A percentile compares a stretch with the other conserved stretches of the same genome.
Conservation (phyloP, 37 sponge, comb jelly and placozoan species). For the Halichondria panicea region DNA sequence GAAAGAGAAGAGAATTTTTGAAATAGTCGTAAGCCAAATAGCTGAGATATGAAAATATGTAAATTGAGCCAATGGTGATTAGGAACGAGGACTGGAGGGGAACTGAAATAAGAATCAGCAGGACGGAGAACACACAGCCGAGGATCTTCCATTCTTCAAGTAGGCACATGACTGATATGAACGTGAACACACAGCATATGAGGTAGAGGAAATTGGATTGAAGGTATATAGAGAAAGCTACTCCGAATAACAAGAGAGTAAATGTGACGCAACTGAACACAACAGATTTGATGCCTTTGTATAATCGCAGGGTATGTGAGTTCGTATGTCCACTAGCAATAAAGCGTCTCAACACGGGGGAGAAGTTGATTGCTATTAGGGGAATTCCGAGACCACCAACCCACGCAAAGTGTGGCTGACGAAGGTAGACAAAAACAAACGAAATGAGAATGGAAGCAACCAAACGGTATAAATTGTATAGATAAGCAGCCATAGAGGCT, state of each 20-base stretch:
- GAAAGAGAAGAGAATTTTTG: conserved; percentile 37
- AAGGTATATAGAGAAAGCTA: conserved; percentile 30
- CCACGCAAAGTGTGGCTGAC: conserved; percentile 29
- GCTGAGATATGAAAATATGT: conserved; percentile 47
- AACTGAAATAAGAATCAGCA: conserved; percentile 32
- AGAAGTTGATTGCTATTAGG: conserved; percentile 3
- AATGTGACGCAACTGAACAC: neutral
- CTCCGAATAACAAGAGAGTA: conserved; percentile 10
- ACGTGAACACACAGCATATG: conserved; percentile 16
- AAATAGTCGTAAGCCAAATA: conserved; percentile 45
- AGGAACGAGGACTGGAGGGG: conserved; percentile 43
- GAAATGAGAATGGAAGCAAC: neutral
- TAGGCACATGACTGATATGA: neutral
- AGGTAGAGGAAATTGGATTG: conserved; percentile 40
- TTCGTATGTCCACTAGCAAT: neutral
- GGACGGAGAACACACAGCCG: conserved; percentile 25
- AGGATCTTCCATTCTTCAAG: conserved; percentile 2
- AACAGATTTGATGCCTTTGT: neutral
- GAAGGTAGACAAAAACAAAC: conserved; percentile 15
- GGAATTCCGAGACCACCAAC: conserved; percentile 35
- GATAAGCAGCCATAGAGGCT: neutral
- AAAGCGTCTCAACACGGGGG: neutral
- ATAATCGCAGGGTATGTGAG: neutral
- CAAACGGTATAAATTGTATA: conserved; percentile 5
- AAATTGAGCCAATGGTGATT: conserved; percentile 31